Conservation (phyloP, 2,797 vertebrate species). For the Myripristis jacobus region DNA sequence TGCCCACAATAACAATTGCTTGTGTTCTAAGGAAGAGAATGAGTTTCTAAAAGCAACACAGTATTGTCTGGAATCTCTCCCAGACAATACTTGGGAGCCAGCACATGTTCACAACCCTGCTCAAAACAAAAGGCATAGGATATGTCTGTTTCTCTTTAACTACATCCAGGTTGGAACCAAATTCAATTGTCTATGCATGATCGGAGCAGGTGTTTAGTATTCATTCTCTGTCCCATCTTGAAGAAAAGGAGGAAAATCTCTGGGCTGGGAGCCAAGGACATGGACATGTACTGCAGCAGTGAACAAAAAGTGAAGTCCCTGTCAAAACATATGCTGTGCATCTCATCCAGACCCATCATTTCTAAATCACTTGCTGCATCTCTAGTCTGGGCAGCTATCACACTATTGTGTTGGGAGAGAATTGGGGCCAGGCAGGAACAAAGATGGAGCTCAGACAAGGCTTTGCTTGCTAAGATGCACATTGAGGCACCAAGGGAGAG, state of each 20-base stretch:
- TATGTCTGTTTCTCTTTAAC: constrained; percentile 26
- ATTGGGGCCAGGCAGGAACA: constrained; percentile 49
- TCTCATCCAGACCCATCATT: constrained; percentile 48
- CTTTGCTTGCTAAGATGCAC: constrained; percentile 21
- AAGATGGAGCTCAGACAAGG: constrained; percentile 37
- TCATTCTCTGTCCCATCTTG: constrained; percentile 35
- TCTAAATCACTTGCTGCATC: constrained; percentile 51
- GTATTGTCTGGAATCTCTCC: constrained; percentile 11
- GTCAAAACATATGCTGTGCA: constrained; percentile 59
- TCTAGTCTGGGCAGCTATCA: constrained; percentile 44
- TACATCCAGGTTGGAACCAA: constrained; percentile 35
- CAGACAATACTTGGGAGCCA: not conserved
- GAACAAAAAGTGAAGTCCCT: constrained; percentile 51
- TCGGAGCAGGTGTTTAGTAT: constrained; percentile 62
- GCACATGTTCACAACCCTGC: constrained; percentile 27
- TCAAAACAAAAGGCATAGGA: constrained; percentile 19
- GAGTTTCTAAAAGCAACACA: constrained; percentile 6
- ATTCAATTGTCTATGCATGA: constrained; percentile 46
- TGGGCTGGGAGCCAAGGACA: constrained; percentile 62
- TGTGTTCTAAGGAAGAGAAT: not conserved
- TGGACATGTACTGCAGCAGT: constrained; percentile 46
- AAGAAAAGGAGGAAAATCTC: constrained; percentile 55
- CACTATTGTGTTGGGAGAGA: constrained; percentile 47
- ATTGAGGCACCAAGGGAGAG: constrained; percentile 18
- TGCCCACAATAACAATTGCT: not conserved